Base-by-base conservation (phyloP, 2,113 vertebrate species). In the Platichthys stellatus region DNA sequence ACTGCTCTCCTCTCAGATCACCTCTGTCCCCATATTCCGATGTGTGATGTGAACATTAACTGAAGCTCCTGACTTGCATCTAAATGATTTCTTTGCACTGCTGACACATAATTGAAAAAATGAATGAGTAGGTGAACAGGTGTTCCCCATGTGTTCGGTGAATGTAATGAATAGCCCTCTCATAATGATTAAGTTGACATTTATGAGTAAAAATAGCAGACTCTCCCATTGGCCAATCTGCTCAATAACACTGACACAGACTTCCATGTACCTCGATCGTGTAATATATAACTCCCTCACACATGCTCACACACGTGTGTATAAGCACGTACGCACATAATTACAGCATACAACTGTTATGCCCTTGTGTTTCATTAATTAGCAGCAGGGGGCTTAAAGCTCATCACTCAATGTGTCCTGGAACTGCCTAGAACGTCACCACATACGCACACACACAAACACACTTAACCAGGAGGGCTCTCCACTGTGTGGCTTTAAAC, bases 371-470 rank as follows among this genome's bases (percentile, higher is more conserved):
- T 82, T 86, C 82, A 76, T 85, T 74, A 79, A 54, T 86, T 76
- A 66, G 53, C 82, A 1, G 79, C 65, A 74, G 73, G 81, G 60
- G 78, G 74, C 40, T 65, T 74, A 74, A 69, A 68, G 72, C 77
- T 79, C 87, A 90, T 89, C 69, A 45, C 71, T 91, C 88, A 87
- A 21, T 47, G 68, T 90, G 90, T 59, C 86, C 90, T 85, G 35
- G n/a, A 91, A 86, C 82, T 92, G 84, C 82, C 82, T 69, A 51
- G 82, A 76, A 77, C 58, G n/a, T 47, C 31, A 31, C 73, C 54
- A 76, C 58, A 54, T 24, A 17, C 47, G 60, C 40, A 40, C 43
- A 45, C 38, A 64, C 40, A 31, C 78, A 67, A 60, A 23, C 58
- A 76, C 54, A 76, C 23, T 23, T 23, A 23, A 23, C 23, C 23